phyloP scores from a whole-genome alignment of 2,113 vertebrate species.

The Cathartes aura region DNA sequence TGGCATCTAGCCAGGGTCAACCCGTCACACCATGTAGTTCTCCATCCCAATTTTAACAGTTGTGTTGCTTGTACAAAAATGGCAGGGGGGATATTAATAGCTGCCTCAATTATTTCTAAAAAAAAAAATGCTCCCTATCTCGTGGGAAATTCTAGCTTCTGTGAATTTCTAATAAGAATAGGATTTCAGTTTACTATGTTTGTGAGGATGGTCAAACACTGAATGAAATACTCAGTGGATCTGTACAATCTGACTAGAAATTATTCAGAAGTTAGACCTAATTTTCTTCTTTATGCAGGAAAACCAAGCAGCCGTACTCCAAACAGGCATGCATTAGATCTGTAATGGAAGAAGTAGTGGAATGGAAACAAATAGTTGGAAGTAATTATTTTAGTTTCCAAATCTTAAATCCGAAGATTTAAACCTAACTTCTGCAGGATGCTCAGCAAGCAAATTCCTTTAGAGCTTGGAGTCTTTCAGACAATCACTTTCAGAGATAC shows the following conservation, averaged over 20 bases:
- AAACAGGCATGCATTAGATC: not conserved
- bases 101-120: not conserved
- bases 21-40: not conserved
- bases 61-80: not conserved
- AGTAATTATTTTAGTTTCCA: not conserved
- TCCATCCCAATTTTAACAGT: not conserved
- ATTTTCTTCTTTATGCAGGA: not conserved
- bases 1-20: too few species aligned
- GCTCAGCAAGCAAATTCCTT: not conserved
- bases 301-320: not conserved
- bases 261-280: not conserved
- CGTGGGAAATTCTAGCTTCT: not conserved
- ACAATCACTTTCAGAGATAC: not conserved
- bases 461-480: not conserved
- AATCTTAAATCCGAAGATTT: not conserved
- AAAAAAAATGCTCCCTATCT: not conserved
- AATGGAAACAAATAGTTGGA: not conserved
- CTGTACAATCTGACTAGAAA: not conserved
- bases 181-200: not conserved
- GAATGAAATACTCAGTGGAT: not conserved
- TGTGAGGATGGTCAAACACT: not conserved
- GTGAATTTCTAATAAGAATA: not conserved
- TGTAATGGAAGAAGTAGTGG: not conserved
- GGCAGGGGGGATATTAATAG: not conserved
- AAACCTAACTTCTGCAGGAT: not conserved